Evolutionary conservation across 2,797 vertebrate genomes (phyloP).

Genomic region (Esox masquinongy): DNA sequence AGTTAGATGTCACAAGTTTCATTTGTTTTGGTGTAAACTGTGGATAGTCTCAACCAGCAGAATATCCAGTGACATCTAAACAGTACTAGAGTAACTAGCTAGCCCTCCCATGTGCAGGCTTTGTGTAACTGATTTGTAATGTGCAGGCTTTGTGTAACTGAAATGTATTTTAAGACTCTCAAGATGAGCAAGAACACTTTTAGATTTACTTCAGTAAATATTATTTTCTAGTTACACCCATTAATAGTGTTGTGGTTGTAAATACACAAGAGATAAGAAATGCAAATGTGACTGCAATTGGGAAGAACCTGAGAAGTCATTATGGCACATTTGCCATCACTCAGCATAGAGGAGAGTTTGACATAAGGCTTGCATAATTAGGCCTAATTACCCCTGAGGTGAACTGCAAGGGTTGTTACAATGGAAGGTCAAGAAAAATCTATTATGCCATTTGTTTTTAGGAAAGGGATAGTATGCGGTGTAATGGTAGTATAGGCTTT

Average conservation of each 20-base stretch:
- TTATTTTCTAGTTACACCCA: background rate
- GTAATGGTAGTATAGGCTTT: background rate
- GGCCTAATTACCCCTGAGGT: slow-evolving; percentile 12
- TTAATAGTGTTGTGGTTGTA: background rate
- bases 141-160: no score
- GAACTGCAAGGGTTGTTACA: slow-evolving; percentile 16
- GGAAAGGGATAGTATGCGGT: background rate
- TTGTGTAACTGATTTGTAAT: no score
- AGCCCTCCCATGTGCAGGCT: no score
- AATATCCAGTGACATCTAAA: no score
- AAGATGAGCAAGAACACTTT: no score
- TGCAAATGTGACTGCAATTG: slow-evolving; percentile 2
- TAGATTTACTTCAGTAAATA: no score
- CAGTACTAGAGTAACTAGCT: no score
- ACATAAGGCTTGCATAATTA: background rate
- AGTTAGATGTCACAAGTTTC: no score
- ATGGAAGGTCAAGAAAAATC: slow-evolving; percentile 17
- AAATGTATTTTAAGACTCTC: no score
- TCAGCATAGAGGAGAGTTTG: slow-evolving; percentile 2
- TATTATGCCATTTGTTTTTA: background rate
- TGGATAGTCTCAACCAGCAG: no score
- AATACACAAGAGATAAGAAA: background rate
- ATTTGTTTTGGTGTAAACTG: no score
- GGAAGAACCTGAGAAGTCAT: slow-evolving; percentile 7
- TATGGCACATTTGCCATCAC: slow-evolving; percentile 18